These are phyloP conservation scores for Sesia apiformis DNA, from an alignment of 2,888 invertebrate genomes.

Conservation along the genomic window DNA sequence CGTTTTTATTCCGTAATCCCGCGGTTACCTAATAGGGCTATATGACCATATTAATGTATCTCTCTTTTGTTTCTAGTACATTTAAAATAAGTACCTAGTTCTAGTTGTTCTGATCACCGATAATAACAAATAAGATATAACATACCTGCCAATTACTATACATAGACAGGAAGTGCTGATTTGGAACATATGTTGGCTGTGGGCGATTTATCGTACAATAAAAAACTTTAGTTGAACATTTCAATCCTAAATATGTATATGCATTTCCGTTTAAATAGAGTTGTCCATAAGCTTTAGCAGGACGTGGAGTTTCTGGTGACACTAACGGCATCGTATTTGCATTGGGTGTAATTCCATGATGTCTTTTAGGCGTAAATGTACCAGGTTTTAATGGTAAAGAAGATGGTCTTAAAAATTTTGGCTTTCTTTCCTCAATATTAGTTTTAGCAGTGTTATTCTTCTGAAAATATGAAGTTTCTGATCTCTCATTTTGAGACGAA, in stretches of 20 bases:
- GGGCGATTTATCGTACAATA: slow-evolving; percentile 95
- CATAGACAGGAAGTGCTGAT: slow-evolving; percentile 94
- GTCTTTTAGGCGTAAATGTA: slow-evolving; percentile 85
- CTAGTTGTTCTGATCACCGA: too few species aligned
- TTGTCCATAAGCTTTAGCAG: slow-evolving; percentile 91
- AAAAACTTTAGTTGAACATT: slow-evolving; percentile 91
- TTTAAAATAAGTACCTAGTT: too few species aligned
- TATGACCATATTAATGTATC: too few species aligned
- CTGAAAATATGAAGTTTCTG: slow-evolving; percentile 66
- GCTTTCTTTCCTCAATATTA: slow-evolving; percentile 55
- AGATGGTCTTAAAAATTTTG: slow-evolving; percentile 86
- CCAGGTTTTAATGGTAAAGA: slow-evolving; percentile 89
- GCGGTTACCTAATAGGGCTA: too few species aligned
- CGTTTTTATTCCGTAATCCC: too few species aligned
- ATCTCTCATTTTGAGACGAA: slow-evolving; percentile 47
- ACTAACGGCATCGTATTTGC: slow-evolving; percentile 88
- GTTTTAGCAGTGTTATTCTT: slow-evolving; percentile 45
- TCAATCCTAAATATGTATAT: slow-evolving; percentile 92
- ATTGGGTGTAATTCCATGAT: slow-evolving; percentile 87
- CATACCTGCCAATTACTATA: slow-evolving; percentile 94
- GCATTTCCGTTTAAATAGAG: slow-evolving; percentile 92
- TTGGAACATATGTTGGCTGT: slow-evolving; percentile 95
- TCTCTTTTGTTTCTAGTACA: too few species aligned
- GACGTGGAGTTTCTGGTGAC: slow-evolving; percentile 93
- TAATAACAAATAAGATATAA: too few species aligned